A percentile compares a stretch with the other conserved stretches of the same genome.
phyloP scores from a whole-genome alignment of 2,113 vertebrate species.

The Lontra canadensis region DNA sequence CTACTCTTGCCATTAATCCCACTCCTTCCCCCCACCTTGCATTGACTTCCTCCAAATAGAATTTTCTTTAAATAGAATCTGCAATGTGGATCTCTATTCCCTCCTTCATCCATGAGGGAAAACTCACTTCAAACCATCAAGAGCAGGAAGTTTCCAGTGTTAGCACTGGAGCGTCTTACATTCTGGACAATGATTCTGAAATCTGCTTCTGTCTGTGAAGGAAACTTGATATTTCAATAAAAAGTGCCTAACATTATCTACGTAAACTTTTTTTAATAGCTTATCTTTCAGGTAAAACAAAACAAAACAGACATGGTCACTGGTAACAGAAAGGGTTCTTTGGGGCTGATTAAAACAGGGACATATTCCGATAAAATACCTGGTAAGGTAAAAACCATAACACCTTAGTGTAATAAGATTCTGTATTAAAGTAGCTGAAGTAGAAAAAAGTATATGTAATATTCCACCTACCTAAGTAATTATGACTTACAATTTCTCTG shows the following conservation, averaged over 20 bases:
- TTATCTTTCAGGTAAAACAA: neutral
- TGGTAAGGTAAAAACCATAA: constrained; percentile 28
- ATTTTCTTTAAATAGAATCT: neutral
- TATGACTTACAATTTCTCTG: constrained; percentile 53
- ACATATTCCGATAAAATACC: neutral
- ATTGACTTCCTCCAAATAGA: neutral
- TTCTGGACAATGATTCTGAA: neutral
- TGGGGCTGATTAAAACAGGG: neutral
- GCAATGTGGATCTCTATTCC: neutral
- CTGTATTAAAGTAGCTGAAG: constrained; percentile 54
- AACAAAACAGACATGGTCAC: neutral
- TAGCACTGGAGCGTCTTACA: neutral
- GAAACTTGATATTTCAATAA: neutral
- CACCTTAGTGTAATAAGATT: neutral
- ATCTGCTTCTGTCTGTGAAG: neutral
- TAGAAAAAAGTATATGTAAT: constrained; percentile 33
- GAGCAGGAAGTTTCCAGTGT: neutral
- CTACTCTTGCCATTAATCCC: neutral
- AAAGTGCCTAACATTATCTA: neutral
- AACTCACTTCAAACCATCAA: neutral
- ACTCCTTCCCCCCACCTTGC: neutral
- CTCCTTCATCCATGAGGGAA: neutral
- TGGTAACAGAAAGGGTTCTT: constrained; percentile 1
- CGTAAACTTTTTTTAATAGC: neutral
- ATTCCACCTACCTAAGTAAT: constrained; percentile 41